Conservation (phyloP, 2,888 invertebrate genomes). For the Lasioglossum figueresi region DNA sequence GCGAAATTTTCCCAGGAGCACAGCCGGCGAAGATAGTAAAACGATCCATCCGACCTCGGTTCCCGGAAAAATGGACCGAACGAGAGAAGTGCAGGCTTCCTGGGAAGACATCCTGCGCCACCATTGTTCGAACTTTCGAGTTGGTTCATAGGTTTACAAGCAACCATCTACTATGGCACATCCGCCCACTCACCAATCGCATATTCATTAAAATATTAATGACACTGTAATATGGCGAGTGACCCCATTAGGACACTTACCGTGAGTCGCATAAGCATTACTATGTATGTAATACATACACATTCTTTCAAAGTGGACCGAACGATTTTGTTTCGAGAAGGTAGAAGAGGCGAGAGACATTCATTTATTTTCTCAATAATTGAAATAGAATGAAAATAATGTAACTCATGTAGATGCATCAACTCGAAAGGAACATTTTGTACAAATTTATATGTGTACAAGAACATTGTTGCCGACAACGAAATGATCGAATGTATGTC, state of each 20-base stretch:
- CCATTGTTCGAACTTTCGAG: slow-evolving; percentile 63
- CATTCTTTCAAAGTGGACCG: background rate
- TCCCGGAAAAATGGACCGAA: slow-evolving; percentile 59
- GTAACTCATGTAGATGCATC: no score
- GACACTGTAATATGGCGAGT: background rate
- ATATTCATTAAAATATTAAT: slow-evolving; percentile 18
- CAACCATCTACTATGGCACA: background rate
- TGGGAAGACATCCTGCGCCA: slow-evolving; percentile 67
- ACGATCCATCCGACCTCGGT: slow-evolving; percentile 46
- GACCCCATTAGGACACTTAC: background rate
- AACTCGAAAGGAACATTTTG: no score
- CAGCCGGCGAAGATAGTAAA: slow-evolving; percentile 38
- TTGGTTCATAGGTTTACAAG: background rate
- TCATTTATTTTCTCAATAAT: no score
- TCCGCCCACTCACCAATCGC: slow-evolving; percentile 14
- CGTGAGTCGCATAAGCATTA: background rate
- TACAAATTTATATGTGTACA: background rate
- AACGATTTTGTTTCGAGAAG: background rate
- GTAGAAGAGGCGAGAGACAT: background rate
- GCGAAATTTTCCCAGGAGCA: slow-evolving; percentile 34
- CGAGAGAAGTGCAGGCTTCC: slow-evolving; percentile 52
- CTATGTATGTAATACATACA: no score
- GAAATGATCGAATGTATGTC: slow-evolving; percentile 21
- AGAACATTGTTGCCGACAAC: background rate
- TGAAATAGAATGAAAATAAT: no score